Evolutionary conservation across 1,140 invertebrate genomes (phyloP), one percentile per base, ranked within the genome.

Genomic region (Berghia stephanieae): DNA sequence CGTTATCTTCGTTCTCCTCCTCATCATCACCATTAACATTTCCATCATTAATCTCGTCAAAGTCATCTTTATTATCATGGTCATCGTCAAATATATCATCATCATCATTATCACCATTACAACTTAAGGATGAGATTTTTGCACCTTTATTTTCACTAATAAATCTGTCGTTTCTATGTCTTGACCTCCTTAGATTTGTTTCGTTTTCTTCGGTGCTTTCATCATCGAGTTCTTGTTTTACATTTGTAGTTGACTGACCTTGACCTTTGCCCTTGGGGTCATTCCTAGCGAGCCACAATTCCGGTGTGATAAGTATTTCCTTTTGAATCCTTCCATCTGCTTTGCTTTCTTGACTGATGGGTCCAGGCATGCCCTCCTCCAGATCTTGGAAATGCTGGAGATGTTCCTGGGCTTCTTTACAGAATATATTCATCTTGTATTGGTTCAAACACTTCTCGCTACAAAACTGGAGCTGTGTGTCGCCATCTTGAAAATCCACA

Each of bases 371-470:
- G 81, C 84, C 1, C 82, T n/a, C 91, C 88, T 6, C 90, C 85
- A 90, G 88, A 70, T 88, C 90, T 49, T 83, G 77, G 57, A 90
- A 83, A 57, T 89, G 92, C 86, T 95, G 94, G 52, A 96, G 91
- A 87, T 96, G 95, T 1, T 95, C 94, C 88, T 95, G 93, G 3
- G 95, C 96, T 89, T 96, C 95, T 38, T 94, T 93, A 89, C 95
- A 96, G 88, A 97, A 97, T 79, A 96, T 96, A 86, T 96, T 95
- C 95, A 97, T 96, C 91, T 97, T 97, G 90, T 96, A 97, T 88
- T 96, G 95, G 86, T 96, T 96, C 60, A 97, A 91, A 86, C 96
- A 97, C 91, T 96, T 96, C 87, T 96, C 94, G 75, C 95, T 91
- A 85, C 92, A 92, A 81, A 92, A 92, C 81, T 91, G 91, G n/a